Percentiles rank a stretch among this genome's conserved stretches.
Conservation (phyloP, 2,113 vertebrate species). For the Corythornis vintsioides region DNA sequence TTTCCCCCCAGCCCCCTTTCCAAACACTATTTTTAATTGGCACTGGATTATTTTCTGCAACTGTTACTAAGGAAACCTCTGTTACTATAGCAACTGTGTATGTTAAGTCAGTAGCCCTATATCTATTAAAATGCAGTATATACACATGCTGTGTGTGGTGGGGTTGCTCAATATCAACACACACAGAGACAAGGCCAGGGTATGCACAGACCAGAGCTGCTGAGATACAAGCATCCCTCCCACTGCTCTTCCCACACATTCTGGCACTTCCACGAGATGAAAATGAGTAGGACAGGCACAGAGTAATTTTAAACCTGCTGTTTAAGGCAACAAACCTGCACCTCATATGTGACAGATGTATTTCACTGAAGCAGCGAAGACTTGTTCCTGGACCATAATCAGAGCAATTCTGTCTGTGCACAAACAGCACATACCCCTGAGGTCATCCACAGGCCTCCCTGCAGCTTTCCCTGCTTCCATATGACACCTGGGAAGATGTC, state of each 20-base stretch:
- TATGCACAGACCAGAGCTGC: background rate
- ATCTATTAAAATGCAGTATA: conserved; percentile 69
- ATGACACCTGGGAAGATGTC: background rate
- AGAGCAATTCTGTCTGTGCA: background rate
- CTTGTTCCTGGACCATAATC: background rate
- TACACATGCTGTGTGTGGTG: background rate
- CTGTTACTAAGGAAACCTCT: conserved; percentile 73
- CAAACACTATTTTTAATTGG: conserved; percentile 76
- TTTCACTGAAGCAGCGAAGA: background rate
- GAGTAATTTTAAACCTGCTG: background rate
- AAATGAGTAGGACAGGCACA: background rate
- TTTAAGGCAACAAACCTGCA: background rate
- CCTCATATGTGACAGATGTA: background rate
- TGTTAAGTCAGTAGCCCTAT: conserved; percentile 63
- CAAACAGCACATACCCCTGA: background rate
- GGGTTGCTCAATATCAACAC: conserved; percentile 18
- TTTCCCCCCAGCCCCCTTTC: conserved; percentile 49
- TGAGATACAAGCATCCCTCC: background rate
- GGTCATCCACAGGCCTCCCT: background rate
- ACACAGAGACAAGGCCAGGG: background rate
- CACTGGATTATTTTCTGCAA: conserved; percentile 73
- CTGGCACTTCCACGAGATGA: background rate
- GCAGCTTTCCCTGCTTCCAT: background rate
- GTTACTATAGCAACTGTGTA: conserved; percentile 73
- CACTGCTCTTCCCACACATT: background rate